Base-by-base conservation (phyloP, 2,113 vertebrate genomes). In the Hyperopisus bebe region DNA sequence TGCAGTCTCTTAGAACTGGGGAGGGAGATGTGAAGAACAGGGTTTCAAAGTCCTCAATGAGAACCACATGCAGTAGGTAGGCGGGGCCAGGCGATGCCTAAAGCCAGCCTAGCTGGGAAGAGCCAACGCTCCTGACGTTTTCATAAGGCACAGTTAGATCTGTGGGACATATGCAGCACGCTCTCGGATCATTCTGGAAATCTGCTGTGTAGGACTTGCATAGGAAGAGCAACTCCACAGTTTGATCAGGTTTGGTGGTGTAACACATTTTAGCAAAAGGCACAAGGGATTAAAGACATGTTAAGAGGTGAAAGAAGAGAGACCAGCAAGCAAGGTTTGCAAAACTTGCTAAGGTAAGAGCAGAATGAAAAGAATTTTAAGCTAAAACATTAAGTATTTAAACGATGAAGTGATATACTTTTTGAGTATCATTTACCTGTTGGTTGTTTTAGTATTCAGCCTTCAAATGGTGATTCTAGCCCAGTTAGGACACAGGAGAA, bases 301-400 rank as follows among this genome's bases (percentile, higher is more conserved):
- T 96, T 95, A 91, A 91, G 94, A 90, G 94, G 95, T 86, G 89
- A 96, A 89, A 96, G 97, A 93, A 96, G 96, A 92, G 96, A 95
- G 90, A 96, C 97, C 92, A 97, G 96, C 94, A 97, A 95, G 90
- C 94, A 95, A 94, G 97, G 97, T 91, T 93, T 97, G 92, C 96
- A 98, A 48, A 96, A 95, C 91, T 97, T 97, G 87, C 94, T 96
- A 91, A 97, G 96, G 98, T 98, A 93, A 96, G 97, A 90, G 74
- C 89, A 90, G 92, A 92, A 82, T 31, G 83, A 51, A 35, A 55
- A 35, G 15, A 53, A 86, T 47, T 31, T 50, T 11, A 27, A 85
- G 24, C 44, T 50, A 24, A 27, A 50, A 86, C 11, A 85, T 47
- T 48, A 48, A 55, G 50, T 39, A 55, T 87, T 5, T 42, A 31